phyloP scores from a whole-genome alignment of 2,113 vertebrate species.

The Callipepla squamata region DNA sequence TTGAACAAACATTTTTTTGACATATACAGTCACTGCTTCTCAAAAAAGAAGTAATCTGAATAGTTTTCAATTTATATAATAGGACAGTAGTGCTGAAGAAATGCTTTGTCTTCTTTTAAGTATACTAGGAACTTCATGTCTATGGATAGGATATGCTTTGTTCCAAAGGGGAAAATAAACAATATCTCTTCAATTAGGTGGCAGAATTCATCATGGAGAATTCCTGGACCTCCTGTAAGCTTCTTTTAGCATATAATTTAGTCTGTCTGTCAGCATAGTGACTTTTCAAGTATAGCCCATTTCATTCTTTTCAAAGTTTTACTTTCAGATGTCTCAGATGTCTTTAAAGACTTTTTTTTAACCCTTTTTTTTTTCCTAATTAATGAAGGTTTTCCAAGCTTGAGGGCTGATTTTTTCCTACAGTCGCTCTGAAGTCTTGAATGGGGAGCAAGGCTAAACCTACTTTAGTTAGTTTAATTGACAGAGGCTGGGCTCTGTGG shows the following conservation, averaged over 20 bases:
- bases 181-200: neutral
- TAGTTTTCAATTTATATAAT: neutral
- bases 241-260: neutral
- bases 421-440: slow-evolving; percentile 29
- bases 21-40: neutral
- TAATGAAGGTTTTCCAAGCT: slow-evolving; percentile 11
- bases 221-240: neutral
- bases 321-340: neutral
- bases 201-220: neutral
- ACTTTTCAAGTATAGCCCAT: neutral
- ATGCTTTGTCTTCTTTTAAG: neutral
- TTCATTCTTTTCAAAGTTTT: slow-evolving; percentile 5
- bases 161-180: neutral
- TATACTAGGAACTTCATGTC: neutral
- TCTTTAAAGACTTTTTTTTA: neutral
- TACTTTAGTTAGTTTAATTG: slow-evolving; percentile 69
- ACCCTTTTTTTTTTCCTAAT: neutral
- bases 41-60: neutral
- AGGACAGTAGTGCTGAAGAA: neutral
- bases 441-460: slow-evolving; percentile 35
- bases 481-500: slow-evolving; percentile 38
- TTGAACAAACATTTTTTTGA: neutral
- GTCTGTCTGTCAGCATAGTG: neutral
- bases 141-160: neutral
- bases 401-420: slow-evolving; percentile 29